Conservation (phyloP, 2,113 vertebrate species). For the Cyanoderma ruficeps region DNA sequence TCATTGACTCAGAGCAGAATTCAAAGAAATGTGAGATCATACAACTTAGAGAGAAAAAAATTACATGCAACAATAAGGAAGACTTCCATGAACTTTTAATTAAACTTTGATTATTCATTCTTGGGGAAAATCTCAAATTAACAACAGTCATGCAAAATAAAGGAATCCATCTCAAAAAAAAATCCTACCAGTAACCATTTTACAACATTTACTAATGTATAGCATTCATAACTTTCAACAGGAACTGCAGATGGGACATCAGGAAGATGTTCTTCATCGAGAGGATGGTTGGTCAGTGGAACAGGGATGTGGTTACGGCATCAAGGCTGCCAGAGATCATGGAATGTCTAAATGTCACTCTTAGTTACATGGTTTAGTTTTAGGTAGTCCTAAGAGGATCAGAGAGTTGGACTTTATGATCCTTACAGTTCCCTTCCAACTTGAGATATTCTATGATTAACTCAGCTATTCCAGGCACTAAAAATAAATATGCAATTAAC, state of each 20-base stretch:
- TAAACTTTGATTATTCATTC: neutral
- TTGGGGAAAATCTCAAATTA: neutral
- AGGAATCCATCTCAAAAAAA: neutral
- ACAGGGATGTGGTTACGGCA: neutral
- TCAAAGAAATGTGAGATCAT: neutral
- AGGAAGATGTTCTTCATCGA: neutral
- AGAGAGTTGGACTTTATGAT: neutral
- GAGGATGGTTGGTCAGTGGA: neutral
- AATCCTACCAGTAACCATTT: neutral
- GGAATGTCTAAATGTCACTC: accelerated
- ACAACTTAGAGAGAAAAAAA: neutral
- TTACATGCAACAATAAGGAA: neutral
- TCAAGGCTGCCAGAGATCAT: neutral
- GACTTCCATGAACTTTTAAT: neutral
- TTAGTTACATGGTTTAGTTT: neutral
- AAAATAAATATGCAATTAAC: neutral
- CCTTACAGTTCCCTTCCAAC: neutral
- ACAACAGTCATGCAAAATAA: neutral
- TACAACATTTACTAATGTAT: neutral
- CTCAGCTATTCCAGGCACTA: neutral
- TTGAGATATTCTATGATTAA: neutral
- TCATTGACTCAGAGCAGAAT: neutral
- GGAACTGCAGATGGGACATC: neutral
- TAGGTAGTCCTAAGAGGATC: neutral
- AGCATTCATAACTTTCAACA: neutral